These are phyloP conservation scores for Thumatha senex DNA, from an alignment of 2,888 invertebrate species.

Conservation along the genomic window DNA sequence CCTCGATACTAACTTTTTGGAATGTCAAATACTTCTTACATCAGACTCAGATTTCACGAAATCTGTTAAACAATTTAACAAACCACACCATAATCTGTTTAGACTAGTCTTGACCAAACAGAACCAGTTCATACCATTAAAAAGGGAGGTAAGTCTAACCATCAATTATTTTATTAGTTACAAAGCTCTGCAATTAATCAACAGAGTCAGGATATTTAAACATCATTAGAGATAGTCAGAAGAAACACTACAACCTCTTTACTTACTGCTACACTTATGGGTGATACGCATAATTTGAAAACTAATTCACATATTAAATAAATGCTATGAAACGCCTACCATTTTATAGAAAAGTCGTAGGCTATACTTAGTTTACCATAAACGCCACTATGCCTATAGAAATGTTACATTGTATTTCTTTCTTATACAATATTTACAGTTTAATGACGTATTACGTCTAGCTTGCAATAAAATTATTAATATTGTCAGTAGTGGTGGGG, in stretches of 20 bases:
- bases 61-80: too few relatives aligned
- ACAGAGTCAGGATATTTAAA: too few relatives aligned
- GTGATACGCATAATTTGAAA: slow-evolving; percentile 26
- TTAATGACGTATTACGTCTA: slow-evolving; percentile 47
- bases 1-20: too few relatives aligned
- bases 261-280: background rate
- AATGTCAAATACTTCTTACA: too few relatives aligned
- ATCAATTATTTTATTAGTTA: too few relatives aligned
- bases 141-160: too few relatives aligned
- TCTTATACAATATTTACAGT: slow-evolving; percentile 30
- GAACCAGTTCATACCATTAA: too few relatives aligned
- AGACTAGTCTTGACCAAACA: too few relatives aligned
- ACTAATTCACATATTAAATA: slow-evolving; percentile 27
- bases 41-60: too few relatives aligned
- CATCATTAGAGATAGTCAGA: too few relatives aligned
- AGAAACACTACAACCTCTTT: background rate
- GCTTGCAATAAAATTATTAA: slow-evolving; percentile 68
- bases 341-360: background rate
- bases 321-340: slow-evolving; percentile 3
- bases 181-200: too few relatives aligned
- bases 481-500: slow-evolving; percentile 49
- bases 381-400: slow-evolving; percentile 6
- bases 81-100: too few relatives aligned
- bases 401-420: slow-evolving; percentile 19
- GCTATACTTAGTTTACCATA: slow-evolving; percentile 13